Evolutionary conservation across 2,113 vertebrate species (phyloP), one percentile per base, ranked within the genome.

Genomic region (Condylura cristata): DNA sequence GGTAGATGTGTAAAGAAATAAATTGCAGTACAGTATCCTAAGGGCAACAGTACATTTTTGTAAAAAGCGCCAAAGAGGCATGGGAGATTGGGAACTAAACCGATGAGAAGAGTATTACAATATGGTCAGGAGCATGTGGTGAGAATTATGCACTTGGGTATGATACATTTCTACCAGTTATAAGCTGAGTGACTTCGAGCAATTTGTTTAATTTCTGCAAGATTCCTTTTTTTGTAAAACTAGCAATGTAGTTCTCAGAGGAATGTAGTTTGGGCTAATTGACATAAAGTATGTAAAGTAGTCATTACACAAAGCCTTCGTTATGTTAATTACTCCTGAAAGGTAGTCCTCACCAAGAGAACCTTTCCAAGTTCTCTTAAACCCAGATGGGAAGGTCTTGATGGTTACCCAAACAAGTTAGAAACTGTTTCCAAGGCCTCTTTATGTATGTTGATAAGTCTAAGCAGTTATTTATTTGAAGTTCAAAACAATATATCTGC

Each of bases 381-480:
- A 12, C 44, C 32, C 39, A 71, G 28, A 60, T 51, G 30, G 68
- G 72, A 71, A 85, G 53, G 20, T 95, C 58, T 75, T 72, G n/a
- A 17, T 83, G 65, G 61, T 58, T 91, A 85, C 37, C 17, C 48
- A 80, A 17, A 16, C 17, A 81, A 84, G 28, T 93, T 60, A 85
- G 61, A 20, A 93, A 89, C 75, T 89, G 85, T 51, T 86, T 90
- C 26, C 6, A 17, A 60, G 11, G 34, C 89, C 66, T 91, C 37
- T 81, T 90, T 91, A 60, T 66, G 78, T 91, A 91, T 76, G 72
- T 89, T 72, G 66, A 71, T n/a, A 85, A 56, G 12, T 76, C 60
- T 89, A 60, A 71, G 82, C 17, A 80, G 44, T 82, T 89, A 37
- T 85, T 88, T 80, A 76, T 95, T 80, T 93, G 76, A 84, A 85